Base-by-base conservation (phyloP, 2,888 invertebrate genomes). In the Plutella xylostella region DNA sequence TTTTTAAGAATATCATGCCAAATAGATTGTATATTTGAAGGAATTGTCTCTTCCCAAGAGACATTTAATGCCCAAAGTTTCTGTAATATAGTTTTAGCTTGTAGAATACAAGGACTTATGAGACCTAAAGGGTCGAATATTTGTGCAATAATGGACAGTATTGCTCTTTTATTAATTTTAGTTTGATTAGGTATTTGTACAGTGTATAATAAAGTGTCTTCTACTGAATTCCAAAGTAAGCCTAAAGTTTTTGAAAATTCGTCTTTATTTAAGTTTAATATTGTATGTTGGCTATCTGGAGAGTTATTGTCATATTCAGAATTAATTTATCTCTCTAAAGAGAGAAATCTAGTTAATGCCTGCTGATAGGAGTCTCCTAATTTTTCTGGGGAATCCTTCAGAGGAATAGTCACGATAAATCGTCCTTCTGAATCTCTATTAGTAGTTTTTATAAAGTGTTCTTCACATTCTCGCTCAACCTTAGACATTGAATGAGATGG, bases 91-190 rank as follows among this genome's bases (percentile, higher is more conserved):
- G 35, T 15, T 41, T 45, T 45, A 4, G 41, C 40, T 30, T 42
- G 40, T 20, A 45, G 40, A 18, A 46, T 22, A 31, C 19, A 43
- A 17, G 21, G 40, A 22, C 42, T 46, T 15, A 49, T 18, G 21
- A 49, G 20, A 9, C 47, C 49, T n/a, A 47, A 31, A 0, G 49
- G 49, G n/a, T 49, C 47, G 22, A 43, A 49, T 9, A 45, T 28
- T n/a, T 49, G 47, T 28, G 45, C 49, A 20, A 49, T 40, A 11
- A 22, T 42, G 34, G 47, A 49, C 34, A 49, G 43, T 15, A 49
- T 39, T 9, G 25, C 38, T 18, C 46, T 46, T 19, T 49, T 49
- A 11, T 25, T 45, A 9, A 46, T 11, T 2, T 14, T 30, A 22
- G 37, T 11, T 15, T 11, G 9, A 1, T 3, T 15, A 37, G 40